Evolutionary conservation across 2,113 vertebrate genomes (phyloP).

Genomic region (Ptyas mucosa): DNA sequence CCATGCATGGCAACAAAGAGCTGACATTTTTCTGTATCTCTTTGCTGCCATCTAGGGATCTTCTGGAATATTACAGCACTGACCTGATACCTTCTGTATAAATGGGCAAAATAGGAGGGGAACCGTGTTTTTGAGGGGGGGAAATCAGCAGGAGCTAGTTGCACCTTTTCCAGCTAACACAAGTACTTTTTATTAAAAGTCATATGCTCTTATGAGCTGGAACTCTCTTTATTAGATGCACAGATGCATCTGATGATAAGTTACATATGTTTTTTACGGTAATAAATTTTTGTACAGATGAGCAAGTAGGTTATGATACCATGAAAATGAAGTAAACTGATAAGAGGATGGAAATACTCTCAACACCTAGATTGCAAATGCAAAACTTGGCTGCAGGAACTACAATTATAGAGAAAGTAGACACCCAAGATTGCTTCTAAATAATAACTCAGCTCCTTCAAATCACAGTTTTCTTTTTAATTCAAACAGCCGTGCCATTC

Average conservation of each 20-base stretch:
- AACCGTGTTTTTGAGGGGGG: not conserved
- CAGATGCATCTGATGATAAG: not conserved
- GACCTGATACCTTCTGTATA: not conserved
- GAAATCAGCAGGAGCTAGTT: not conserved
- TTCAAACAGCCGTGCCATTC: not conserved
- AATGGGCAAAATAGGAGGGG: not conserved
- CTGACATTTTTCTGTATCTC: not conserved
- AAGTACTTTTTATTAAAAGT: not conserved
- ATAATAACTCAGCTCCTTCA: not conserved
- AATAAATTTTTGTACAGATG: not conserved
- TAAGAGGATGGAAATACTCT: not conserved
- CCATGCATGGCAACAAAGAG: not conserved
- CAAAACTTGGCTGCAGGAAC: not conserved
- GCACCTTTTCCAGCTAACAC: not conserved
- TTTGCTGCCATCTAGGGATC: not conserved
- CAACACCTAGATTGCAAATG: not conserved
- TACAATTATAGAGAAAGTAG: not conserved
- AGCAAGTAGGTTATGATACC: not conserved
- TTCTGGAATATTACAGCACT: not conserved
- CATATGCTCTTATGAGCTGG: not conserved
- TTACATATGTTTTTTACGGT: not conserved
- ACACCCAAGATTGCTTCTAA: not conserved
- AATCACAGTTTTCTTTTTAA: not conserved
- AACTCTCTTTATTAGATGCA: not conserved
- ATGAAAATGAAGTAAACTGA: not conserved